Conservation (phyloP, 2,797 vertebrate genomes). For the Liasis olivaceus region DNA sequence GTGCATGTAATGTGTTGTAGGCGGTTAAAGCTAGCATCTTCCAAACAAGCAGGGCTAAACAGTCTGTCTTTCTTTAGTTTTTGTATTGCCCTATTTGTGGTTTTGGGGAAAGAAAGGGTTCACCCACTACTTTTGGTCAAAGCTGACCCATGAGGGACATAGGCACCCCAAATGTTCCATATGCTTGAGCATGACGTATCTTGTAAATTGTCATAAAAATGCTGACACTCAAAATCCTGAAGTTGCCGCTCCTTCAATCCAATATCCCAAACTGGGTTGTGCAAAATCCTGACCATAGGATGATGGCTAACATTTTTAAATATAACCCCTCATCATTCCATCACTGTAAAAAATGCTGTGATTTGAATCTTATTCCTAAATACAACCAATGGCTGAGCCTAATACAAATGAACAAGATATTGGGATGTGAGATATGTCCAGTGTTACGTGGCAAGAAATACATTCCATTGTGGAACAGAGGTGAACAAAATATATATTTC, state of each 20-base stretch:
- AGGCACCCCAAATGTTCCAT: background rate
- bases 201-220: background rate
- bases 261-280: background rate
- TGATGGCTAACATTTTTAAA: background rate
- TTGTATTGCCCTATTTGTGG: conserved; percentile 51
- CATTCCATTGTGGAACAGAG: background rate
- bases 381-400: too few relatives aligned
- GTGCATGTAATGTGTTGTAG: conserved; percentile 53
- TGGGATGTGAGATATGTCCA: background rate
- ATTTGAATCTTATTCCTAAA: background rate
- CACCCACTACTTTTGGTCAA: conserved; percentile 22
- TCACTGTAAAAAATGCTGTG: background rate
- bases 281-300: background rate
- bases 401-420: too few relatives aligned
- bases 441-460: background rate
- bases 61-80: conserved; percentile 55
- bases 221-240: background rate
- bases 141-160: background rate
- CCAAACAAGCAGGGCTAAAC: conserved; percentile 54
- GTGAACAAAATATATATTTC: background rate
- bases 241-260: background rate
- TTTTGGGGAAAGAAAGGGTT: conserved; percentile 53
- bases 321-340: background rate
- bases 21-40: conserved; percentile 58
- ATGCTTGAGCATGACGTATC: background rate